Base-by-base conservation (phyloP, 2,888 invertebrate species). In the Acronicta psi region DNA sequence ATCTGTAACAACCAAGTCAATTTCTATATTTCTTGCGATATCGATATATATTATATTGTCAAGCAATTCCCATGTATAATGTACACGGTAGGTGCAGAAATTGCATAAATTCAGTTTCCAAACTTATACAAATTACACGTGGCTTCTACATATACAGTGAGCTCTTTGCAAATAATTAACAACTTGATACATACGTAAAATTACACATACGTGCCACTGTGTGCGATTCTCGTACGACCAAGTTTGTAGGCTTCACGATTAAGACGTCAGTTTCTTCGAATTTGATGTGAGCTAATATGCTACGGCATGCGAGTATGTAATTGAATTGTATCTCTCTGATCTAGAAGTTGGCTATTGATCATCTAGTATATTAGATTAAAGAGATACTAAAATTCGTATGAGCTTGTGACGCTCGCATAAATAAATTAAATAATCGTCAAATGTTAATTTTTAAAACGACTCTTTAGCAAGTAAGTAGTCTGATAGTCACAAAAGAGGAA, bases 101-200 rank as follows among this genome's bases (percentile, higher is more conserved):
- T 29, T 34, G n/a, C 7, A 34, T 13, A 20, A 46, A 67, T 31
- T 25, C 31, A 37, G 25, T 60, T 43, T 25, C 14, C 36, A 17
- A 69, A 46, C 16, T 43, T 13, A 1, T 31, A 23, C 43, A 42
- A 61, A 69, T 68, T 16, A 53, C 4, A 38, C 13, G 37, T 2
- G 42, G n/a, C 38, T 53, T 14, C 36, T n/a, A 14, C n/a, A n/a
- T n/a, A n/a, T 16, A 8, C 34, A 59, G 69, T 50, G 25, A 31
- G 31, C 36, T 52, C 37, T 49, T 52, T n/a, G 16, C 13, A 40
- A 68, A 53, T 65, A 68, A 68, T 60, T 68, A 25, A 41, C 36
- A 25, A 31, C 16, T 14, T 34, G 18, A 50, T 18, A 31, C 36
- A 13, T 40, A 25, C 8, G 14, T n/a, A 14, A 23, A 20, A 37